A percentile compares a stretch with the other conserved stretches of the same genome.
Evolutionary conservation across 30 jellyfish, hydroid and myxozoan genomes (phyloP).

Genomic region (Aurelia sp.): DNA sequence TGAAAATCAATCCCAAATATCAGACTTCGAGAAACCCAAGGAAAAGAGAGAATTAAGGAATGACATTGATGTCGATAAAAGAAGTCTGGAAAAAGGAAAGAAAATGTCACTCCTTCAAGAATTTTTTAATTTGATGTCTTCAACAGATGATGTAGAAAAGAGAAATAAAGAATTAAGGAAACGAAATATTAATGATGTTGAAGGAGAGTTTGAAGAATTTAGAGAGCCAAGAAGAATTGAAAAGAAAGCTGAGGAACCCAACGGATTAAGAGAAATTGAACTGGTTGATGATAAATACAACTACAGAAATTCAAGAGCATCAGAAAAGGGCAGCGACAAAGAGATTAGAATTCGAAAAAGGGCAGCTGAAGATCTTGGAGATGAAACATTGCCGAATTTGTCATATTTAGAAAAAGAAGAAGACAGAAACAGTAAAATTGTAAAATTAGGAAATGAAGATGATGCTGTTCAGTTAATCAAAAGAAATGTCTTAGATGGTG

Average conservation of each 20-base stretch:
- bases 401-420: slow-evolving; percentile 15
- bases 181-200: background rate
- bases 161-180: background rate
- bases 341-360: slow-evolving; percentile 46
- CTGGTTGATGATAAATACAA: background rate
- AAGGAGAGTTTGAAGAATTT: slow-evolving; percentile 5
- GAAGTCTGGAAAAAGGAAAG: slow-evolving; percentile 5
- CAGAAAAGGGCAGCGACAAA: background rate
- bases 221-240: slow-evolving; percentile 15
- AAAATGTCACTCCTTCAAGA: slow-evolving; percentile 15
- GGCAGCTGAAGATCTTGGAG: slow-evolving; percentile 55
- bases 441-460: slow-evolving; percentile 22
- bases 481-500: slow-evolving; percentile 56
- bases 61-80: background rate
- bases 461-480: background rate
- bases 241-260: background rate
- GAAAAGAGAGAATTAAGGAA: background rate
- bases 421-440: background rate
- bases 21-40: background rate
- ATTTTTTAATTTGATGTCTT: slow-evolving; percentile 44
- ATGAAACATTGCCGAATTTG: slow-evolving; percentile 55
- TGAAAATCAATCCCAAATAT: background rate
- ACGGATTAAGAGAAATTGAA: background rate
- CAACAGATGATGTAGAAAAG: slow-evolving; percentile 7
- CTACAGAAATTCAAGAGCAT: background rate